Evolutionary conservation across 2,797 vertebrate genomes (phyloP), one percentile per base, ranked within the genome.

Genomic region (Crenichthys baileyi): DNA sequence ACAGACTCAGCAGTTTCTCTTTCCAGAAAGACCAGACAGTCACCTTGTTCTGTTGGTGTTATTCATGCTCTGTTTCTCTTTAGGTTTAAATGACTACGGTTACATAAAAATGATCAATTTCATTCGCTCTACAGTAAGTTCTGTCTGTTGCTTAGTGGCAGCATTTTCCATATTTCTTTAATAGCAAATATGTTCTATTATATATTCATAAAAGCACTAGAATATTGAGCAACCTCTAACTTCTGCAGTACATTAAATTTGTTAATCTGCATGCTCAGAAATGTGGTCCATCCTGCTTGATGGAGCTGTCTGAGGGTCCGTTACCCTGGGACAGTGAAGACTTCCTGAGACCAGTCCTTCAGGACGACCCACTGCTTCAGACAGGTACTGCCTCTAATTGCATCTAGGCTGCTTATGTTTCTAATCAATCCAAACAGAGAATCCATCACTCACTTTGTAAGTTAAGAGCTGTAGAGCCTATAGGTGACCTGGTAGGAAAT

Each of bases 81-180:
- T 80, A 99, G 98, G 94, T 85, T 96, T 99, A 78, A 97, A 99
- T 73, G 98, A 97, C 95, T 99, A 99, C 80, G 97, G 97, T 70
- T 99, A 97, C 76, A 89, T 99, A 84, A 99, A 98, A 80, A 94
- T 99, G 89, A 96, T 99, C 90, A 99, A 99, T 95, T 99, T 97
- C 77, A 93, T 99, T 75, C 96, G 98, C 51, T 91, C 94, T 72
- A 95, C 94, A 82, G 98, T 99, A 92, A 94, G 97, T 95, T 24
- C 39, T 77, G 24, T 5, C 55, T 24, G 58, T 18, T 12, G 15
- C 53, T 72, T 13, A 67, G 4, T 36, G 7, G 12, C n/a, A 24
- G 48, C n/a, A 56, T 56, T 60, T n/a, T 18, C 7, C 7, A 9
- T 16, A 46, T 9, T 46, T 29, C 41, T 46, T 20, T 20, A 60